Percentiles rank a stretch among this genome's conserved stretches.
Evolutionary conservation across 2,797 vertebrate genomes (phyloP).

Genomic region (Simalia tracyae): DNA sequence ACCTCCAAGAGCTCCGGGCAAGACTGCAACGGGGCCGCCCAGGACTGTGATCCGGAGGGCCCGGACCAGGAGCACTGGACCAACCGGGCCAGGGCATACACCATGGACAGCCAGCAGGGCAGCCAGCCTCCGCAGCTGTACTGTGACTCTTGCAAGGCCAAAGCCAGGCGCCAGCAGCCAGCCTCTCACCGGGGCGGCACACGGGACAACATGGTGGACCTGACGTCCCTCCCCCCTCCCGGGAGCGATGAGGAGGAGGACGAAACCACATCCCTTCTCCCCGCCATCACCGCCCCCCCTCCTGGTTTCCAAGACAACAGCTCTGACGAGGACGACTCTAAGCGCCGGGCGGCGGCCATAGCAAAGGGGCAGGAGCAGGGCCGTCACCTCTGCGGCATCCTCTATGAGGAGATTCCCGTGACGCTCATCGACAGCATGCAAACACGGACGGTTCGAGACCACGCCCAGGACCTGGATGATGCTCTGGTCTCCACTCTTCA

Average conservation of each 20-base stretch:
- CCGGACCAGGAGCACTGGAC: conserved; percentile 72
- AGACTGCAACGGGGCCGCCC: conserved; percentile 69
- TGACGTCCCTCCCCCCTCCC: conserved; percentile 92
- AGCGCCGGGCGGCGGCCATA: conserved; percentile 72
- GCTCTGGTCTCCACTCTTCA: conserved; percentile 97
- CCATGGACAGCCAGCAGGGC: conserved; percentile 80
- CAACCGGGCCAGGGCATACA: conserved; percentile 87
- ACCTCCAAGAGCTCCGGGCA: conserved; percentile 89
- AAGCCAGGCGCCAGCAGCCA: conserved; percentile 75
- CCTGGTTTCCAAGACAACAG: conserved; percentile 98
- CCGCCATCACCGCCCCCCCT: conserved; percentile 91
- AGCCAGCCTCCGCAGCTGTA: conserved; percentile 79
- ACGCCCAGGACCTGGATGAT: conserved; percentile 96
- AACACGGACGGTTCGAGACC: conserved; percentile 92
- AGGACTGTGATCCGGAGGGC: conserved; percentile 64
- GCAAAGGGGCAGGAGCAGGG: conserved; percentile 75
- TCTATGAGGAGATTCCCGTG: conserved; percentile 89
- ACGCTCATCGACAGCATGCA: conserved; percentile 93
- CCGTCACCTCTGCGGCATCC: conserved; percentile 69
- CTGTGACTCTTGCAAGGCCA: conserved; percentile 95
- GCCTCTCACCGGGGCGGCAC: conserved; percentile 70
- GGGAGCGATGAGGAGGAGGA: conserved; percentile 90
- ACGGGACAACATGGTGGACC: conserved; percentile 88
- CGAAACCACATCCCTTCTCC: conserved; percentile 81
- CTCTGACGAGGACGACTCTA: conserved; percentile 94